Percentiles rank a stretch among this genome's conserved stretches.
Conservation (phyloP, 2,797 vertebrate genomes). For the Falco cherrug region DNA sequence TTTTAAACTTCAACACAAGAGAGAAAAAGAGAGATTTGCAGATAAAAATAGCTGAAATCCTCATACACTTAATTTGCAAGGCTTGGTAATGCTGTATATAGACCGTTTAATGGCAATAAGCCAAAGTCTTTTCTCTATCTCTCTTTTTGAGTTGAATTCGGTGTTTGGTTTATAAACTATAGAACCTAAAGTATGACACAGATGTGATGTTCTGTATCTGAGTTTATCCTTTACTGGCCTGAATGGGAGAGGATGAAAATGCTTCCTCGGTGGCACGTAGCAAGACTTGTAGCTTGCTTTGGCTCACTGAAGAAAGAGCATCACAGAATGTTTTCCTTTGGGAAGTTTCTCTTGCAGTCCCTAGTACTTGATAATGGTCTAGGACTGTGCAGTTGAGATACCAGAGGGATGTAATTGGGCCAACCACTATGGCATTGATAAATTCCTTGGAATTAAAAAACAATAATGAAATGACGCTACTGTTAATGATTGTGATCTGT, state of each 20-base stretch:
- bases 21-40: conserved; percentile 19
- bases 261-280: neutral
- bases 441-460: neutral
- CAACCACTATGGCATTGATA: neutral
- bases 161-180: conserved; percentile 11
- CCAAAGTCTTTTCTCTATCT: neutral
- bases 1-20: conserved; percentile 61
- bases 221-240: conserved; percentile 1
- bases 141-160: conserved; percentile 3
- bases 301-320: neutral
- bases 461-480: neutral
- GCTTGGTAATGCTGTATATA: neutral
- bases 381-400: neutral
- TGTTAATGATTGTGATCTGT: neutral
- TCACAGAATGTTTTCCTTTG: neutral
- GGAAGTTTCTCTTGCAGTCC: neutral
- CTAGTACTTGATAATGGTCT: neutral
- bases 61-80: conserved; percentile 19
- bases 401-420: neutral
- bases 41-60: conserved; percentile 53
- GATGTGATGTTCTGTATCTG: neutral
- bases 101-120: conserved; percentile 18
- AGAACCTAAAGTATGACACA: neutral
- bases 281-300: neutral
- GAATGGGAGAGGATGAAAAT: neutral